These are phyloP conservation scores for Adineta ricciae DNA, from an alignment of 2,888 invertebrate genomes.

Conservation along the genomic window DNA sequence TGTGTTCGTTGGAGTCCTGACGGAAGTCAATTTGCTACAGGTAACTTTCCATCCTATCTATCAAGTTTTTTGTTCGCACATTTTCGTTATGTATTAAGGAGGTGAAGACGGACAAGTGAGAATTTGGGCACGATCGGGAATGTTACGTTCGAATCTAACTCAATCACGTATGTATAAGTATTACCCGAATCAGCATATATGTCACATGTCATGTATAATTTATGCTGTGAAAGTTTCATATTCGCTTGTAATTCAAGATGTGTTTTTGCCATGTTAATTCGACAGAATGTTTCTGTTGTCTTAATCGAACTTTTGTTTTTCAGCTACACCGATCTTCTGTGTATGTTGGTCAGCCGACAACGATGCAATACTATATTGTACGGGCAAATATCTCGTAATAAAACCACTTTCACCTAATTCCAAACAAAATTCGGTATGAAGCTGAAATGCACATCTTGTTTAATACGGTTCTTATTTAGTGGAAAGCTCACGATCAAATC, in stretches of 20 bases:
- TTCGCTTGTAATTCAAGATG: too few species aligned
- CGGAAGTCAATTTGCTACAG: slow-evolving; percentile 78
- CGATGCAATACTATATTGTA: slow-evolving; percentile 55
- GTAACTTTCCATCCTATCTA: neutral
- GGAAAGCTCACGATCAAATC: slow-evolving; percentile 89
- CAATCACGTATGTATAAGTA: slow-evolving; percentile 61
- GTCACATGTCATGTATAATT: too few species aligned
- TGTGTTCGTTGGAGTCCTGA: slow-evolving; percentile 85
- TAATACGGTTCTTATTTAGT: slow-evolving; percentile 54
- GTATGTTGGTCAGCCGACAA: slow-evolving; percentile 65
- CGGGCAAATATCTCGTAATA: slow-evolving; percentile 55
- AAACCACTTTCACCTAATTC: slow-evolving; percentile 56
- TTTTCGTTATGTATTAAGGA: slow-evolving; percentile 50
- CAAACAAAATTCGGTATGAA: slow-evolving; percentile 52
- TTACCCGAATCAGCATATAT: too few species aligned
- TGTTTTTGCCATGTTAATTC: too few species aligned
- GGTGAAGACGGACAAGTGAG: slow-evolving; percentile 93
- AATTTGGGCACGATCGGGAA: slow-evolving; percentile 91
- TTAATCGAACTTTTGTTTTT: slow-evolving; percentile 59
- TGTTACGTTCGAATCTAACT: slow-evolving; percentile 73
- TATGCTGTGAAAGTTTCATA: too few species aligned
- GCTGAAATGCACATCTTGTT: neutral
- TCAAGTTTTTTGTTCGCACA: neutral
- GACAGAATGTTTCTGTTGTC: too few species aligned
- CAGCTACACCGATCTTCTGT: slow-evolving; percentile 44